phyloP scores from a whole-genome alignment of 1,140 invertebrate genomes.

The Capitella teleta region DNA sequence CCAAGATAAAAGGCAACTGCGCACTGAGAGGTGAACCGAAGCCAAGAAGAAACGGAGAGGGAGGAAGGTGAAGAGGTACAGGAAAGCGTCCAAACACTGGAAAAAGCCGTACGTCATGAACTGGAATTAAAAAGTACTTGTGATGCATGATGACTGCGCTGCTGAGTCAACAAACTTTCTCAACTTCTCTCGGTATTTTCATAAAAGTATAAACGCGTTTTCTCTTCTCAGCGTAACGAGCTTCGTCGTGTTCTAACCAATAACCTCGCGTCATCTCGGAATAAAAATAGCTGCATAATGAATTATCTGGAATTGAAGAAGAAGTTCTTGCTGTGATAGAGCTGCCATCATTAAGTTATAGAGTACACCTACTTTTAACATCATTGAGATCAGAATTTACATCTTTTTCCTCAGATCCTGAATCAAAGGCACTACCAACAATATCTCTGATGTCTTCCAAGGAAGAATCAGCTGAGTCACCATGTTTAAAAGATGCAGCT shows the following conservation, averaged over 20 bases:
- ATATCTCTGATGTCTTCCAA: too few relatives aligned
- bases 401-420: too few relatives aligned
- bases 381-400: too few relatives aligned
- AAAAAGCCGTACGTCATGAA: conserved; percentile 96
- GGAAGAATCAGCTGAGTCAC: too few relatives aligned
- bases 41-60: conserved; percentile 83
- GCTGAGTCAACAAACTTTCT: conserved; percentile 36
- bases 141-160: background rate
- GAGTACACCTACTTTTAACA: too few relatives aligned
- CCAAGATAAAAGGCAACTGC: conserved; percentile 39
- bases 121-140: conserved; percentile 27
- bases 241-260: conserved; percentile 80
- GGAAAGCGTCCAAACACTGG: conserved; percentile 92
- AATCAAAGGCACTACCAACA: too few relatives aligned
- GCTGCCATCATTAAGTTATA: too few relatives aligned
- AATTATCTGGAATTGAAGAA: conserved; percentile 23
- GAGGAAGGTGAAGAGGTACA: conserved; percentile 95
- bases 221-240: conserved; percentile 78
- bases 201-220: conserved; percentile 96
- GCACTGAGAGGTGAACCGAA: conserved; percentile 18
- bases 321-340: too few relatives aligned
- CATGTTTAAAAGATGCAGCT: too few relatives aligned
- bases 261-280: conserved; percentile 84
- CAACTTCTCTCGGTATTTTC: conserved; percentile 79
- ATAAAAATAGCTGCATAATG: conserved; percentile 54